Percentiles rank a stretch among this genome's conserved stretches.
Conservation (phyloP, 30 jellyfish, hydroid and myxozoan genomes). For the Pelagia noctiluca region DNA sequence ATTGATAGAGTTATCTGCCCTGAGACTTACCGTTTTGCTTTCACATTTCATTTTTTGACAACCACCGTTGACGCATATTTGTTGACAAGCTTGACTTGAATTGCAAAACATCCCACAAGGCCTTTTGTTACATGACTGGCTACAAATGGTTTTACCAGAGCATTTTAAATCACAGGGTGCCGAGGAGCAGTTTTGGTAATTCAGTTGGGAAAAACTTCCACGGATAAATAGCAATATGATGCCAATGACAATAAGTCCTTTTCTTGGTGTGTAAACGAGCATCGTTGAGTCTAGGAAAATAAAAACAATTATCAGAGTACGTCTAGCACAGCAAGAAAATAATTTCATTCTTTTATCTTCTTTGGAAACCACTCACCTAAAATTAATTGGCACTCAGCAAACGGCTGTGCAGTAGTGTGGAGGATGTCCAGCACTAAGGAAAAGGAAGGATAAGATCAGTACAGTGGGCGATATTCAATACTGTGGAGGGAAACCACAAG, state of each 20-base stretch:
- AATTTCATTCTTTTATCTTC: background rate
- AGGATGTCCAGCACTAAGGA: no score
- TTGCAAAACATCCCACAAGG: slow-evolving; percentile 55
- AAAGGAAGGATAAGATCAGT: no score
- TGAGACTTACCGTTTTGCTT: slow-evolving; percentile 16
- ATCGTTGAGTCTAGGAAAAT: no score
- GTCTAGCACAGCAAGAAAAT: background rate
- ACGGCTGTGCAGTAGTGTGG: no score
- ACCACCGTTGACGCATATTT: slow-evolving; percentile 29
- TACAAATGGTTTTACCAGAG: slow-evolving; percentile 7
- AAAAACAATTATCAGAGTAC: no score
- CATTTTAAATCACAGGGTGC: slow-evolving; percentile 15
- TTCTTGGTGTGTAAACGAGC: background rate
- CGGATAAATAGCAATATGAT: background rate
- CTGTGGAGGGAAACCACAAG: no score
- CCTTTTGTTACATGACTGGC: slow-evolving; percentile 12
- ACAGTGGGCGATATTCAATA: no score
- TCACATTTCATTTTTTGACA: slow-evolving; percentile 41
- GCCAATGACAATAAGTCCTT: background rate
- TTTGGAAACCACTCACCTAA: background rate
- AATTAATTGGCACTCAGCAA: no score
- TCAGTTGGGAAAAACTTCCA: background rate
- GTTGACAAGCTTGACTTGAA: slow-evolving; percentile 24
- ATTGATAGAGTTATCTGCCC: background rate
- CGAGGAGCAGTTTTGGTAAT: background rate